These are phyloP conservation scores for Brachypteracias leptosomus DNA, from an alignment of 2,113 vertebrate species.

Conservation along the genomic window DNA sequence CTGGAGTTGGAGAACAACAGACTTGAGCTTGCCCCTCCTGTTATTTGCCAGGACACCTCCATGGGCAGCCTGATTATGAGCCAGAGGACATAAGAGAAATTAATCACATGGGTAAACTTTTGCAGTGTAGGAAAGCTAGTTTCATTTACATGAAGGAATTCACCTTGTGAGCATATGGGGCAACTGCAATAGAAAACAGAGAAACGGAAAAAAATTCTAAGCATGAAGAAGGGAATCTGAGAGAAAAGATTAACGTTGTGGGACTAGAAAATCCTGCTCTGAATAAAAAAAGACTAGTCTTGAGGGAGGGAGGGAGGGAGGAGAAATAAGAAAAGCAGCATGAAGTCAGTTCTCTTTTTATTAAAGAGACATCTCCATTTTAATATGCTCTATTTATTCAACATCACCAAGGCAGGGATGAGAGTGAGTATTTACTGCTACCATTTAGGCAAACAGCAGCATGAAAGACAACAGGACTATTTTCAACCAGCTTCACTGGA, in stretches of 20 bases:
- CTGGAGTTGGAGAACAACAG: not conserved
- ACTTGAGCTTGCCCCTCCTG: slow-evolving; percentile 6
- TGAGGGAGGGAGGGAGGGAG: not conserved
- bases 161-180: slow-evolving; percentile 9
- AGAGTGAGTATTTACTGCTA: not conserved
- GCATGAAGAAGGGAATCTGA: not conserved
- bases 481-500: not conserved
- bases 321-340: not conserved
- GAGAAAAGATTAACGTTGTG: not conserved
- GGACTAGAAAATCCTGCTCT: slow-evolving; percentile 21
- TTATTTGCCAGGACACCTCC: slow-evolving; percentile 31
- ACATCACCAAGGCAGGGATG: not conserved
- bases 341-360: not conserved
- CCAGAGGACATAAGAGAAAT: slow-evolving; percentile 10
- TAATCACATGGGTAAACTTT: slow-evolving; percentile 24
- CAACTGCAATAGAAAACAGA: slow-evolving; percentile 24
- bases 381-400: not conserved
- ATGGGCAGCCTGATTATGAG: not conserved
- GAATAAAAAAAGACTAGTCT: not conserved
- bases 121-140: slow-evolving; percentile 5
- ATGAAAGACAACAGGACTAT: not conserved
- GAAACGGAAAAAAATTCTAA: slow-evolving; percentile 23
- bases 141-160: not conserved
- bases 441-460: not conserved
- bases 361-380: not conserved